A percentile compares a stretch with the other conserved stretches of the same genome.
phyloP scores from a whole-genome alignment of 2,113 vertebrate species.

The Pipa parva region DNA sequence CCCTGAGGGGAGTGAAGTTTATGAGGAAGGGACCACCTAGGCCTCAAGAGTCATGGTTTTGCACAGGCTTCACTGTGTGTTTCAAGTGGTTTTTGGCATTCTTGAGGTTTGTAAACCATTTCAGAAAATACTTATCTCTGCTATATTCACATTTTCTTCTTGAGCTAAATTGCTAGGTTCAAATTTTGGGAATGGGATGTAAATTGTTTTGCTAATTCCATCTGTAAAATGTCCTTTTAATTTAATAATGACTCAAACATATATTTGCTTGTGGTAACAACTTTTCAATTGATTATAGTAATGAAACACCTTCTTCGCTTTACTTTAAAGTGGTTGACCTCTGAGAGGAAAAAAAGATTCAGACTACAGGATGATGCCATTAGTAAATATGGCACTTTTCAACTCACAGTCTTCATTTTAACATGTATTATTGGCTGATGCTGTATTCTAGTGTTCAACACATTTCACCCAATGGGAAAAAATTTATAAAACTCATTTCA shows the following conservation, averaged over 20 bases:
- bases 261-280: slow-evolving; percentile 14
- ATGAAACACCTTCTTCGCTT: background rate
- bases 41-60: slow-evolving; percentile 34
- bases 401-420: no score
- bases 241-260: slow-evolving; percentile 5
- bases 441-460: no score
- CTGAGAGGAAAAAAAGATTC: background rate
- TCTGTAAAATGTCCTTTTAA: slow-evolving; percentile 13
- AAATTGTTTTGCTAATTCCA: slow-evolving; percentile 25
- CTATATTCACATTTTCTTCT: slow-evolving; percentile 23
- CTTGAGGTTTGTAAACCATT: slow-evolving; percentile 33
- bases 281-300: background rate
- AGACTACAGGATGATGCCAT: background rate
- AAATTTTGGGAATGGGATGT: slow-evolving; percentile 7
- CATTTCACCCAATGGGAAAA: no score
- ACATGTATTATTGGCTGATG: no score
- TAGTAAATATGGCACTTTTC: no score
- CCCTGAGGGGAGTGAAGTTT: slow-evolving; percentile 35
- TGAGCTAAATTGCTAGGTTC: slow-evolving; percentile 23
- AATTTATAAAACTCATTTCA: no score
- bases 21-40: slow-evolving; percentile 38
- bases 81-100: slow-evolving; percentile 35
- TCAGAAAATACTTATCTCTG: slow-evolving; percentile 27
- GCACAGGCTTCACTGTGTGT: slow-evolving; percentile 5
- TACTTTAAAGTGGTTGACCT: background rate